Evolutionary conservation across 2,888 invertebrate genomes (phyloP).

Genomic region (Drosophila histrio): DNA sequence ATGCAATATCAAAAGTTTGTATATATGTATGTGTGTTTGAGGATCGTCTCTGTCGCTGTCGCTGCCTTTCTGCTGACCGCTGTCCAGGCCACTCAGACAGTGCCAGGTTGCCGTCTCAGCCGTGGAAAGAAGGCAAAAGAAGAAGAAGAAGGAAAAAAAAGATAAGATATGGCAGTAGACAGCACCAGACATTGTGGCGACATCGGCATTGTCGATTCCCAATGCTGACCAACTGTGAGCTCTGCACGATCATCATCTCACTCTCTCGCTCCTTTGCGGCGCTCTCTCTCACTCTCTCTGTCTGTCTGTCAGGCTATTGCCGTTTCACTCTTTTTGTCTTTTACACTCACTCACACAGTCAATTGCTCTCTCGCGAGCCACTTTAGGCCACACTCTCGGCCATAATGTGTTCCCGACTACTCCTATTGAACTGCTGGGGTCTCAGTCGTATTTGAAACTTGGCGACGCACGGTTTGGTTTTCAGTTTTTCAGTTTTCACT

Average conservation of each 20-base stretch:
- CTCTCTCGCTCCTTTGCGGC: background rate
- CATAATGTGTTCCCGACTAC: conserved; percentile 55
- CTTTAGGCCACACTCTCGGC: conserved; percentile 63
- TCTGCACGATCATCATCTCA: conserved; percentile 36
- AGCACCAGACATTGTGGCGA: conserved; percentile 83
- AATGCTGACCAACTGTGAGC: conserved; percentile 39
- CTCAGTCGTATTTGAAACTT: conserved; percentile 79
- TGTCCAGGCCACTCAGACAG: conserved; percentile 38
- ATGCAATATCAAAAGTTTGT: conserved; percentile 8
- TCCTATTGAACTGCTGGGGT: conserved; percentile 58
- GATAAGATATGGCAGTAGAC: conserved; percentile 83
- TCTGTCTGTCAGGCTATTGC: conserved; percentile 3
- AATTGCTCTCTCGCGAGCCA: conserved; percentile 17
- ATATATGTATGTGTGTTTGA: conserved; percentile 19
- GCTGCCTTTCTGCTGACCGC: conserved; percentile 67
- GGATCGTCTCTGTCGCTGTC: conserved; percentile 27
- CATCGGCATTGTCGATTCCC: conserved; percentile 67
- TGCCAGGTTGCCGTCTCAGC: conserved; percentile 1
- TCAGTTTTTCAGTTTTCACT: conserved; percentile 23
- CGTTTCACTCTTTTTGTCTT: background rate
- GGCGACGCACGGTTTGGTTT: conserved; percentile 71
- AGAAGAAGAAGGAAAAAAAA: conserved; percentile 46
- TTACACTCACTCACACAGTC: background rate
- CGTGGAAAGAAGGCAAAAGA: conserved; percentile 32
- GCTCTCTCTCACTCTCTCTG: background rate